Evolutionary conservation across 2,797 vertebrate species (phyloP).

Genomic region (Heliangelus exortis): DNA sequence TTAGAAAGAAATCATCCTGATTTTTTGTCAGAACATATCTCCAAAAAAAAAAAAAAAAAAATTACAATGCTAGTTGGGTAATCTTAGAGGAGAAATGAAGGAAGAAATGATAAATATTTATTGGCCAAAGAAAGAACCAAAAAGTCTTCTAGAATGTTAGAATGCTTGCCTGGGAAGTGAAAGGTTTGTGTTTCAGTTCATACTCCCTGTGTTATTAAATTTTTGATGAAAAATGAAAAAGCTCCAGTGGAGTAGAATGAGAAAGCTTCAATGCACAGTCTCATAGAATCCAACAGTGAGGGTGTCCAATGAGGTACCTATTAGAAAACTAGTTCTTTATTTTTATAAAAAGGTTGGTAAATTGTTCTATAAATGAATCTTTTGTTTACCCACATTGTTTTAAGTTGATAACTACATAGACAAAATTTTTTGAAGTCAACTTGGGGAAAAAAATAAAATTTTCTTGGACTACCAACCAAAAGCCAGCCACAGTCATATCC

Average conservation of each 20-base stretch:
- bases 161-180: background rate
- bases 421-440: background rate
- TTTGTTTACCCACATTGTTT: background rate
- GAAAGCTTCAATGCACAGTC: background rate
- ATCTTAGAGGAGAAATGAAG: background rate
- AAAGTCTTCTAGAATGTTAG: background rate
- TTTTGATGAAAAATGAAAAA: background rate
- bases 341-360: background rate
- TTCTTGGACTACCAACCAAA: background rate
- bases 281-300: background rate
- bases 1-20: background rate
- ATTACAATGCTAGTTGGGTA: background rate
- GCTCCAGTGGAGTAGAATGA: background rate
- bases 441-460: background rate
- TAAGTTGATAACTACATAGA: background rate
- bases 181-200: background rate
- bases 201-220: background rate
- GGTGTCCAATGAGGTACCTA: background rate
- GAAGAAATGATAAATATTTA: background rate
- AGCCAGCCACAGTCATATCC: fast-evolving
- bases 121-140: background rate
- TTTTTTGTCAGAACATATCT: background rate
- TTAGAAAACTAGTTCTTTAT: background rate
- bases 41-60: background rate
- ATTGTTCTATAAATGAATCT: background rate